These are phyloP conservation scores for Conus ventricosus DNA, from an alignment of 1,140 invertebrate species.

Conservation along the genomic window DNA sequence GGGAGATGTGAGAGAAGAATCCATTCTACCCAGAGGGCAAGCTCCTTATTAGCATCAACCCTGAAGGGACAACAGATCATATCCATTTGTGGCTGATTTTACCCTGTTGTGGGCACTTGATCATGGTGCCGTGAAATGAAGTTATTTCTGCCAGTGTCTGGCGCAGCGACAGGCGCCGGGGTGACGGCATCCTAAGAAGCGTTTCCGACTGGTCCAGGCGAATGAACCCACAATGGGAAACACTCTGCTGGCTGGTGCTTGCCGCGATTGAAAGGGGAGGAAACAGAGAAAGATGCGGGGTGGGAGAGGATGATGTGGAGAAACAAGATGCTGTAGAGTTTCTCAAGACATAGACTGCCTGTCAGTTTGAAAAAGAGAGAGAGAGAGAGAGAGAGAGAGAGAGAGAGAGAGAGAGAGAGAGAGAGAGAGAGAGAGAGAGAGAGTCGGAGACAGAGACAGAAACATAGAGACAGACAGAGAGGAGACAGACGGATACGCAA, in stretches of 20 bases:
- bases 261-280: not conserved
- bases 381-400: too few relatives aligned
- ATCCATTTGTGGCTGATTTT: not conserved
- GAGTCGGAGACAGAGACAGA: too few relatives aligned
- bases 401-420: too few relatives aligned
- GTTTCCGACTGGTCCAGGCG: not conserved
- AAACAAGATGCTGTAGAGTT: not conserved
- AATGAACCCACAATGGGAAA: not conserved
- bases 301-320: not conserved
- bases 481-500: too few relatives aligned
- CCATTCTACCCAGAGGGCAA: not conserved
- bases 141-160: constrained; percentile 2
- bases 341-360: too few relatives aligned
- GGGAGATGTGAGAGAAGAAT: too few relatives aligned
- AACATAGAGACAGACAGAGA: too few relatives aligned
- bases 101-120: constrained; percentile 5
- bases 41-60: not conserved
- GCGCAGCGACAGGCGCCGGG: not conserved
- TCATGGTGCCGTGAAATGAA: constrained; percentile 3
- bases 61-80: not conserved
- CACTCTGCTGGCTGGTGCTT: too few relatives aligned
- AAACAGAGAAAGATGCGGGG: not conserved
- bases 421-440: too few relatives aligned
- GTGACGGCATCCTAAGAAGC: not conserved
- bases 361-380: too few relatives aligned